These are phyloP conservation scores for Anthoptus insignis DNA, from an alignment of 2,888 invertebrate species.

Conservation along the genomic window DNA sequence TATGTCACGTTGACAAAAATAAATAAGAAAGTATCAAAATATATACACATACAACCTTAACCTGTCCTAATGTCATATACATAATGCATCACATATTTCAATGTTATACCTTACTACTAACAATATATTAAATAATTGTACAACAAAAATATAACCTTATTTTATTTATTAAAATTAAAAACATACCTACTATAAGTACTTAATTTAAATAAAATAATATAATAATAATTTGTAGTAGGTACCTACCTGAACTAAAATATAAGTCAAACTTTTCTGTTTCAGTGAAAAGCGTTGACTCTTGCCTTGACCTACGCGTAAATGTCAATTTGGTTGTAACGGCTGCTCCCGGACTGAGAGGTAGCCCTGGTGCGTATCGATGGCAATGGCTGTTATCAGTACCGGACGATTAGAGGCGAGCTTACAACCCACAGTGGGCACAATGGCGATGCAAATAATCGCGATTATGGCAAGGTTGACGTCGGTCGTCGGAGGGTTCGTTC, in stretches of 20 bases:
- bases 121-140: too few species aligned
- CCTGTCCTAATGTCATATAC: too few species aligned
- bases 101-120: too few species aligned
- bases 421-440: conserved; percentile 72
- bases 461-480: conserved; percentile 86
- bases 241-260: too few species aligned
- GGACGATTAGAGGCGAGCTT: conserved; percentile 71
- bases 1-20: too few species aligned
- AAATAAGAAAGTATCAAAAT: too few species aligned
- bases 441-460: conserved; percentile 85
- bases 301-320: not conserved
- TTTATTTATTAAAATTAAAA: too few species aligned
- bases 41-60: too few species aligned
- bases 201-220: too few species aligned
- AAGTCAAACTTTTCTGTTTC: not conserved
- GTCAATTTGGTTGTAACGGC: not conserved
- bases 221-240: not conserved
- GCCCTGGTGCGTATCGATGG: conserved; percentile 20
- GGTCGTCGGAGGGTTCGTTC: conserved; percentile 83
- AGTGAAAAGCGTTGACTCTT: not conserved
- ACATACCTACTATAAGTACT: too few species aligned
- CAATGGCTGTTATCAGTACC: conserved; percentile 27
- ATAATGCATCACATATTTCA: too few species aligned
- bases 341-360: not conserved
- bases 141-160: too few species aligned